A percentile compares a stretch with the other conserved stretches of the same genome.
These are phyloP conservation scores for Enteromius mattozi DNA, from an alignment of 2,797 vertebrate genomes.

Conservation along the genomic window DNA sequence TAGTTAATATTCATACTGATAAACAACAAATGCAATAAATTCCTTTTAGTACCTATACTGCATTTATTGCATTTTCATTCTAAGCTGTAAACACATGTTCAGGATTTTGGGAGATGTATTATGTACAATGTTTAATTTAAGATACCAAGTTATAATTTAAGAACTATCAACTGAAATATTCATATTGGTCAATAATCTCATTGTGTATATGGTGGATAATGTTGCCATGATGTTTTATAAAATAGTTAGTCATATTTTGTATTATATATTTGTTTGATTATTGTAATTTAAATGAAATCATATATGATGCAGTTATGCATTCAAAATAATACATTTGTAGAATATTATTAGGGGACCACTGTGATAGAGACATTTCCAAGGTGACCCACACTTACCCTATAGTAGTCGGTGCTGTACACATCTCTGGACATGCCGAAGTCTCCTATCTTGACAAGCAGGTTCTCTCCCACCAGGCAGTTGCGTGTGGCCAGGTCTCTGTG, in stretches of 20 bases:
- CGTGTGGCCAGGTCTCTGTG: conserved; percentile 97
- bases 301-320: not conserved
- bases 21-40: not conserved
- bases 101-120: not conserved
- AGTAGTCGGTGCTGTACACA: conserved; percentile 99
- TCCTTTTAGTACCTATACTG: not conserved
- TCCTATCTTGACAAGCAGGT: conserved; percentile 97
- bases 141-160: not conserved
- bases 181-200: not conserved
- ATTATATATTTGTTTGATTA: not conserved
- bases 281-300: not conserved
- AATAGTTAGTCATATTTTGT: not conserved
- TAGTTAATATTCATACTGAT: not conserved
- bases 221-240: not conserved
- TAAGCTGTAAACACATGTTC: not conserved
- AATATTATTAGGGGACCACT: not conserved
- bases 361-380: not conserved
- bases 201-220: not conserved
- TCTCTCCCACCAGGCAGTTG: conserved; percentile 97
- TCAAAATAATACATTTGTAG: not conserved
- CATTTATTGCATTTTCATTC: not conserved
- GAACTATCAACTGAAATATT: not conserved
- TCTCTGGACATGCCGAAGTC: conserved; percentile 99
- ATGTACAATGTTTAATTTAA: not conserved
- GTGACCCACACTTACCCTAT: conserved; percentile 82